These are phyloP conservation scores for Gila orcuttii DNA, from an alignment of 2,113 vertebrate species.

Conservation along the genomic window DNA sequence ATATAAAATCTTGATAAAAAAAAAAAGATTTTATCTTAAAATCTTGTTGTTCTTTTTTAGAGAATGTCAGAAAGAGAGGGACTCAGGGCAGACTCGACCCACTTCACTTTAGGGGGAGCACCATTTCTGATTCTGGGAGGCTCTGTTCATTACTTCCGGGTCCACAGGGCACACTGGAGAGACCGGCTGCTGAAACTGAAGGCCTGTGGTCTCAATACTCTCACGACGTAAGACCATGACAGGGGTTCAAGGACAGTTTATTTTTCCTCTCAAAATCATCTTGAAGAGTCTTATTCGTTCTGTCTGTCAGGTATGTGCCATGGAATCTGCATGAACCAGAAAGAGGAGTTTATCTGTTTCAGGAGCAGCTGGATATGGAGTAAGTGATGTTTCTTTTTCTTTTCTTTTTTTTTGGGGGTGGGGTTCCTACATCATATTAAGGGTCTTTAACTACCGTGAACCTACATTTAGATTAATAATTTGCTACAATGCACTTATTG, in stretches of 20 bases:
- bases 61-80: constrained; percentile 73
- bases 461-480: too few species aligned
- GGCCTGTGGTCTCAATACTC: constrained; percentile 87
- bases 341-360: constrained; percentile 85
- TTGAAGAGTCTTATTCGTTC: not conserved
- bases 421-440: not conserved
- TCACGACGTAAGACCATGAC: constrained; percentile 83
- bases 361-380: constrained; percentile 84
- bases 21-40: too few species aligned
- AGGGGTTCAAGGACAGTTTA: not conserved
- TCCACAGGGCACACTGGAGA: constrained; percentile 86
- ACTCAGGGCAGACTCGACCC: constrained; percentile 72
- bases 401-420: not conserved
- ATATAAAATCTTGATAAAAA: too few species aligned
- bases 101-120: constrained; percentile 83
- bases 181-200: constrained; percentile 82
- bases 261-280: not conserved
- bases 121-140: constrained; percentile 84
- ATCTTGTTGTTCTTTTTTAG: not conserved
- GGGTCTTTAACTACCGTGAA: too few species aligned
- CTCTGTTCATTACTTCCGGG: constrained; percentile 89
- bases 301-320: constrained; percentile 82
- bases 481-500: too few species aligned
- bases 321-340: constrained; percentile 92
- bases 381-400: constrained; percentile 59